These are phyloP conservation scores for Cricetomys ansorgei DNA, from an alignment of 2,113 vertebrate genomes.

Conservation along the genomic window DNA sequence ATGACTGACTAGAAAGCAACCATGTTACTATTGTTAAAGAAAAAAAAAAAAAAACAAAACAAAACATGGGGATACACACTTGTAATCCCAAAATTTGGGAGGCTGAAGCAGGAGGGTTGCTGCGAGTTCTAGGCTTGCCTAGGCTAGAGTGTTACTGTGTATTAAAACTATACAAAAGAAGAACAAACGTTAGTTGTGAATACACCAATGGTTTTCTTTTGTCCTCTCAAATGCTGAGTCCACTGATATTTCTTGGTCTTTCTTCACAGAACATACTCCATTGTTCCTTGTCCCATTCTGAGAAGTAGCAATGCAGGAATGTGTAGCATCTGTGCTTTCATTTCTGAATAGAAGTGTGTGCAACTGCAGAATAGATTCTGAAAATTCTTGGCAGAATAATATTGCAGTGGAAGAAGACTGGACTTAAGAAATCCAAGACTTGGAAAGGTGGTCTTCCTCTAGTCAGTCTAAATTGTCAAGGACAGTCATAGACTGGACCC, in stretches of 20 bases:
- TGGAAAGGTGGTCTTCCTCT: background rate
- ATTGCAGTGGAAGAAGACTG: background rate
- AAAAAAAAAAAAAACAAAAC: background rate
- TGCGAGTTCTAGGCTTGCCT: background rate
- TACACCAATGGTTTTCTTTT: background rate
- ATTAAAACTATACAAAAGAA: background rate
- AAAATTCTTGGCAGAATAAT: background rate
- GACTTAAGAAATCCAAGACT: background rate
- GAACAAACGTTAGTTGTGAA: background rate
- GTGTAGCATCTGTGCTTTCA: background rate
- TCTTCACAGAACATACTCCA: too few species aligned
- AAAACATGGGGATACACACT: background rate
- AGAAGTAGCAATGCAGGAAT: background rate
- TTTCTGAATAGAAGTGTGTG: background rate
- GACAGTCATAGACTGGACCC: background rate
- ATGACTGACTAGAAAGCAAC: background rate
- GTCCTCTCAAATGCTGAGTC: background rate
- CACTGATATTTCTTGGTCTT: background rate
- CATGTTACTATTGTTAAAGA: background rate
- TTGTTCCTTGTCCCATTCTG: background rate
- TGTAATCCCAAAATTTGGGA: background rate
- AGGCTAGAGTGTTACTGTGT: background rate
- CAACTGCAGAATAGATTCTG: background rate
- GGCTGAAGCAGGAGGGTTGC: background rate
- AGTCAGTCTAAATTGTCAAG: background rate